Evolutionary conservation across 2,797 vertebrate species (phyloP).

Genomic region (Sardinella longiceps): DNA sequence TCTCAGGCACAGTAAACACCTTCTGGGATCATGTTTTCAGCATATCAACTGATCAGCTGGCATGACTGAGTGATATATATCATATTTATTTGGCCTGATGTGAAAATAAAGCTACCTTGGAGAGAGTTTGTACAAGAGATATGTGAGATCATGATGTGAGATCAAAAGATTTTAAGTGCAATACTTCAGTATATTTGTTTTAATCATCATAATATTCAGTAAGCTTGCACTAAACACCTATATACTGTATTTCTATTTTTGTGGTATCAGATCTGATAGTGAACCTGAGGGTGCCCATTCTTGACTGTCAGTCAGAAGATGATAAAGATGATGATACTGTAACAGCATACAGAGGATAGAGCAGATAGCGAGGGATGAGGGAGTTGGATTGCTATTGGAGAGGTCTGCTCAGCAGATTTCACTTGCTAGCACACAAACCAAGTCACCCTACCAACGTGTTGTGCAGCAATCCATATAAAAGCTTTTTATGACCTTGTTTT

Average conservation of each 20-base stretch:
- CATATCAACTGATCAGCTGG: too few species aligned
- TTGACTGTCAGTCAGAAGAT: not conserved
- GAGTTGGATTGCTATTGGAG: not conserved
- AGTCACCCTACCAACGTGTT: conserved; percentile 26
- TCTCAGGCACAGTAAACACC: not conserved
- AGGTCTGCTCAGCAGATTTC: not conserved
- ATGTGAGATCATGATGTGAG: not conserved
- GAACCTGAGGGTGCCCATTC: not conserved
- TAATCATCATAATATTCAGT: not conserved
- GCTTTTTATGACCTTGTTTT: conserved; percentile 36
- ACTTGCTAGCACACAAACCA: not conserved
- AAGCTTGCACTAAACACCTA: not conserved
- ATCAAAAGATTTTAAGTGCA: not conserved
- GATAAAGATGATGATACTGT: not conserved
- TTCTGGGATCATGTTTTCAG: too few species aligned
- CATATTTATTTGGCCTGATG: not conserved
- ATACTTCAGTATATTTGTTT: not conserved
- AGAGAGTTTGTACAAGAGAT: not conserved
- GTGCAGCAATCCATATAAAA: conserved; percentile 37
- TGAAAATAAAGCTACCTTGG: not conserved
- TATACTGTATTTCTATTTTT: not conserved
- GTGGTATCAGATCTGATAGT: too few species aligned
- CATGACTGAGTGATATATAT: not conserved
- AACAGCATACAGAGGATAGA: not conserved
- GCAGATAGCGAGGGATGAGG: too few species aligned